Base-by-base conservation (phyloP, 2,797 vertebrate species). In the Microctenopoma lineatum region DNA sequence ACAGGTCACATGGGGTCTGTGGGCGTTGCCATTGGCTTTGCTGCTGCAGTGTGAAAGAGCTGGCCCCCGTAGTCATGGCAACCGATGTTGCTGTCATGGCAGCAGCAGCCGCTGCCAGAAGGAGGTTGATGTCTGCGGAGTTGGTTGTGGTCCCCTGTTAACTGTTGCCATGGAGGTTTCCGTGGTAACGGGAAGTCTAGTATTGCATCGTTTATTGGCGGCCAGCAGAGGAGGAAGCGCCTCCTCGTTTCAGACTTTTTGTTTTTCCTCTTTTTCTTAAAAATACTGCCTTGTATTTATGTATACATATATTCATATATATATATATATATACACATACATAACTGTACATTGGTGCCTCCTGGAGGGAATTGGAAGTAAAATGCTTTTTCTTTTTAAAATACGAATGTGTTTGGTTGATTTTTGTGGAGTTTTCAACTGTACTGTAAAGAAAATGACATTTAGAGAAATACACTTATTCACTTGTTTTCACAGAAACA, bases 1-100 rank as follows among this genome's bases (percentile, higher is more conserved):
- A 57, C 67, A 25, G 74, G 95, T 96, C 95, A 96, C 93, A 93
- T 94, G 93, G 45, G 94, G 93, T 95, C 94, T 93, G 84, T 63
- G 81, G 88, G 94, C 93, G 94, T 32, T 95, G 95, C 96, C 95
- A 96, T 96, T 96, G 95, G 95, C 88, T 93, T 69, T 75, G 57
- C 46, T 71, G 79, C 93, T 95, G 95, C 71, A 18, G 65, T 59
- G 60, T 81, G 73, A 76, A 71, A 92, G 47, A 95, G 94, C 94
- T 95, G 95, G 92, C 93, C 94, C 67, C 60, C 45, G 77, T 67
- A 10, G 76, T 71, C 65, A 57, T 12, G 60, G 75, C 44, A 64
- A 78, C 52, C 5, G 4, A 4, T 26, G 66, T 42, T 9, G 29
- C 15, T 1, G 25, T 39, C 3, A 7, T 16, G 2, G 21, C 42